Evolutionary conservation across 2,888 invertebrate genomes (phyloP), one percentile per base, ranked within the genome.

Genomic region (Peribatodes rhomboidaria): DNA sequence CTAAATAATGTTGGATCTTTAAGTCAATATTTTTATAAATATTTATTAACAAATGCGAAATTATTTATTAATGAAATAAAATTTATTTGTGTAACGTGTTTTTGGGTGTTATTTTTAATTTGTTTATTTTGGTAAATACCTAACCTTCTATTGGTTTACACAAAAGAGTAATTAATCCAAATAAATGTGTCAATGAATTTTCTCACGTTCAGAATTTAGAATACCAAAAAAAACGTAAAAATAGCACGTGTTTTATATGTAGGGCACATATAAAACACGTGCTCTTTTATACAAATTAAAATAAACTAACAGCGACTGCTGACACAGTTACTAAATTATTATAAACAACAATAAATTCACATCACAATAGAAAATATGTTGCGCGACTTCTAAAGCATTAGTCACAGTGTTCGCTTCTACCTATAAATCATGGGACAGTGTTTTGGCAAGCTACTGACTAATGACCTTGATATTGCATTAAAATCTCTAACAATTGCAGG

Each of bases 401-500:
- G 39, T 74, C 72, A 74, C 65, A 69, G 63, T 73, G 54, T 68
- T 65, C 22, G 44, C 18, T 57, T 56, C 16, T 22, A 33, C 35
- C 31, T 63, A 79, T 84, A 76, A 75, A 80, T 83, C 83, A 80
- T 77, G 73, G 73, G 78, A 80, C 75, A 82, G 73, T 74, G 76
- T 83, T 81, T 87, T 88, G 88, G 87, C 87, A 84, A 83, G 73
- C 76, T 67, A 67, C 69, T 70, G 69, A 64, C 67, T 54, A 61
- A 54, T 71, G 82, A 76, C 89, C 87, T 87, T 84, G 87, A 72
- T 74, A 67, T 65, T 73, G 79, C 79, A 81, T 84, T 83, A 83
- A 81, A 81, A 81, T 79, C 74, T 73, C 74, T 76, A 82, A 84
- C 82, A 81, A 83, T 84, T 76, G 73, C 64, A 47, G 54, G 72